Evolutionary conservation across 2,113 vertebrate species (phyloP), one percentile per base, ranked within the genome.

Genomic region (Equus przewalskii): DNA sequence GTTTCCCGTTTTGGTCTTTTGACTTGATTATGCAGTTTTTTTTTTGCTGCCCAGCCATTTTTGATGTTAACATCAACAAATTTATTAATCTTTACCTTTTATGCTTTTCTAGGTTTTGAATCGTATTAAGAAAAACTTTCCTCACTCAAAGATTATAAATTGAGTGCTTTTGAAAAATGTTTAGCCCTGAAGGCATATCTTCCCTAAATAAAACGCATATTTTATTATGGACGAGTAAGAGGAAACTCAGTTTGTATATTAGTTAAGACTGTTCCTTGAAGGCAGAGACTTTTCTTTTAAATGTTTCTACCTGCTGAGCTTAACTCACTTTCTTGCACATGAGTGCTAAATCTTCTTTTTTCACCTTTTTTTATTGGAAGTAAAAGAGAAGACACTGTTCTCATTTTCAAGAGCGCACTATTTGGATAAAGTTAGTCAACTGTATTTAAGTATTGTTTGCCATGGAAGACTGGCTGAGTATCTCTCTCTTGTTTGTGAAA

Each of bases 81-180:
- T 67, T 86, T 91, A n/a, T 67, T 16, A 84, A 0, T 65, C 36
- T 93, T 89, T 88, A 70, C 51, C 30, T 81, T 89, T 94, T 69
- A 22, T 58, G 41, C 64, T 83, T 95, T 94, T 89, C 36, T 73
- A 60, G 54, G 41, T 73, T 96, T 96, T 72, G 54, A 79, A 10
- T 72, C 22, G 44, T 96, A 30, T 64, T 94, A 76, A 76, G 36
- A 78, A 79, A 64, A 41, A 4, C 24, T 81, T 91, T 94, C 12
- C 18, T 11, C 16, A n/a, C 41, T 91, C 56, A 91, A 83, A 75
- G 36, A 46, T 80, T 56, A 44, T 76, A 82, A 94, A 41, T 85
- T 67, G n/a, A 75, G 51, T 89, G 78, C 19, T 94, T 96, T 91
- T 82, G 49, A 95, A 95, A 62, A 70, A 58, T 94, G 28, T 46